These are phyloP conservation scores for Ranitomeya variabilis DNA, from an alignment of 2,113 vertebrate species.

Conservation along the genomic window DNA sequence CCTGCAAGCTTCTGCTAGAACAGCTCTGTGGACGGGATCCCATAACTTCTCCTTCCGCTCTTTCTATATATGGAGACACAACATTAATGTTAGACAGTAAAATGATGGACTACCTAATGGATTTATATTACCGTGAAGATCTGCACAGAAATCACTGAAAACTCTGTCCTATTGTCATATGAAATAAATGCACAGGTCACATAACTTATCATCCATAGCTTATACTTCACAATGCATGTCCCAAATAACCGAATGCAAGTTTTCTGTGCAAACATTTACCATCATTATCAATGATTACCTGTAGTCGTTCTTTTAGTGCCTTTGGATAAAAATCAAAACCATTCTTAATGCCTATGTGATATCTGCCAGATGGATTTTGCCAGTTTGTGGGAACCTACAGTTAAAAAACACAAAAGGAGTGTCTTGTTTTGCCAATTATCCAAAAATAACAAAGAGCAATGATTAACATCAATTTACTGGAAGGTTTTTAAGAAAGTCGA, in stretches of 20 bases:
- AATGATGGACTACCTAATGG: not conserved
- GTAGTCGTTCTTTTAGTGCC: conserved; percentile 94
- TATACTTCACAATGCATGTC: not conserved
- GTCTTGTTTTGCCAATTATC: not conserved
- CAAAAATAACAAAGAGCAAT: not conserved
- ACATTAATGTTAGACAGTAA: not conserved
- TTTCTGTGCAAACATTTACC: not conserved
- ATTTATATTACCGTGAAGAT: not conserved
- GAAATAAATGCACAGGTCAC: not conserved
- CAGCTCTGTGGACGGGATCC: conserved; percentile 90
- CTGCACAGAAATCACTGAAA: not conserved
- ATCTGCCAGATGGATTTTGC: conserved; percentile 93
- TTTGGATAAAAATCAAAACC: conserved; percentile 98
- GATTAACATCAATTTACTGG: too few relatives aligned
- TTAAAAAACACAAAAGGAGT: conserved; percentile 8
- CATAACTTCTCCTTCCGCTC: conserved; percentile 97
- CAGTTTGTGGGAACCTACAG: conserved; percentile 84
- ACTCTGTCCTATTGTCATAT: not conserved
- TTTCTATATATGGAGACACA: conserved; percentile 74
- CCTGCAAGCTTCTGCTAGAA: conserved; percentile 87
- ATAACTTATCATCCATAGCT: not conserved
- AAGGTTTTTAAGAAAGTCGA: too few relatives aligned
- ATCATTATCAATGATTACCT: conserved; percentile 74
- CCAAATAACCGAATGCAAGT: not conserved
- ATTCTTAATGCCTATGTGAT: conserved; percentile 96